These are phyloP conservation scores for Uropsilus gracilis DNA, from an alignment of 2,113 vertebrate species.

Conservation along the genomic window DNA sequence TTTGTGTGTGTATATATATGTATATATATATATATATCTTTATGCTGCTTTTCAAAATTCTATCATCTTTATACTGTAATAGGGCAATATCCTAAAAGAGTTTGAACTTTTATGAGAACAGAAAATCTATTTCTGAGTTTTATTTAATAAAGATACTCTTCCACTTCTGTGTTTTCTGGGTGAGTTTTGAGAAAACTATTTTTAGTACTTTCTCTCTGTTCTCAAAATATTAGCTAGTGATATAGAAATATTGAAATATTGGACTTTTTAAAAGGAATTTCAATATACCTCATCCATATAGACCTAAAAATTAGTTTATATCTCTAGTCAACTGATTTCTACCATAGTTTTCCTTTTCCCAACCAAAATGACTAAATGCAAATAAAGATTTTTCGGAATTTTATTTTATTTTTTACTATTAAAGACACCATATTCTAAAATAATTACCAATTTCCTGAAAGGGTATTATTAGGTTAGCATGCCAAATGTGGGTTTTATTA, in stretches of 20 bases:
- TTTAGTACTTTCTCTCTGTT: constrained; percentile 35
- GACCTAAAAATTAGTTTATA: neutral
- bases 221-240: constrained; percentile 32
- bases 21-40: neutral
- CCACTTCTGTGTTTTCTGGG: constrained; percentile 16
- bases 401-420: neutral
- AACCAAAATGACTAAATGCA: neutral
- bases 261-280: constrained; percentile 30
- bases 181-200: constrained; percentile 54
- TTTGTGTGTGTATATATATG: neutral
- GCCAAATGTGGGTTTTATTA: neutral
- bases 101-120: neutral
- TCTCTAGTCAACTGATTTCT: neutral
- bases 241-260: constrained; percentile 5
- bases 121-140: neutral
- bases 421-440: neutral
- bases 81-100: constrained; percentile 39
- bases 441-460: neutral
- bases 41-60: constrained; percentile 52
- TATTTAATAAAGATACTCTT: constrained; percentile 49
- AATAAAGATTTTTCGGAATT: neutral
- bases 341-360: neutral
- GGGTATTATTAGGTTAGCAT: neutral
- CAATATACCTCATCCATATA: neutral
- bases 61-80: neutral